Percentiles rank a stretch among this genome's conserved stretches.
These are phyloP conservation scores for Rotaria socialis DNA, from an alignment of 2,888 invertebrate species.

Conservation along the genomic window DNA sequence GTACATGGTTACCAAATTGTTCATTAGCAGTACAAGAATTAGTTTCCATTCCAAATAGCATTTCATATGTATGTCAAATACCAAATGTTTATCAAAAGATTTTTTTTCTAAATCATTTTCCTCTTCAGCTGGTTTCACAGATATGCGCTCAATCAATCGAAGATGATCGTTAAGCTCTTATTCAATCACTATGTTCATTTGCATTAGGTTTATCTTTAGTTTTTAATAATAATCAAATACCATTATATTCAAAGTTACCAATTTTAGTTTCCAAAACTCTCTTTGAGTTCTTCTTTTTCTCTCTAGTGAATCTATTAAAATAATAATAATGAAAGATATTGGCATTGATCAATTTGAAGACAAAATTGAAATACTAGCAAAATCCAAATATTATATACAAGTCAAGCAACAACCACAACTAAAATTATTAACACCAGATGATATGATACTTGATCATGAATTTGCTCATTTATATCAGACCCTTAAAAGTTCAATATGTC, in stretches of 20 bases:
- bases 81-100: conserved; percentile 40
- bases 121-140: conserved; percentile 44
- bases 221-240: conserved; percentile 42
- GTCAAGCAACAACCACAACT: conserved; percentile 92
- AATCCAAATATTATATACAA: conserved; percentile 82
- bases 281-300: too few relatives aligned
- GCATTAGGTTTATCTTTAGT: conserved; percentile 41
- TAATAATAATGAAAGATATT: conserved; percentile 79
- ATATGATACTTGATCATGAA: conserved; percentile 84
- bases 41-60: conserved; percentile 69
- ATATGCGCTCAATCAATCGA: conserved; percentile 35
- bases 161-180: conserved; percentile 38
- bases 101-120: not conserved
- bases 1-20: conserved; percentile 81
- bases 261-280: conserved; percentile 49
- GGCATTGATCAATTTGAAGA: conserved; percentile 70
- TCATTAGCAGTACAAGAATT: conserved; percentile 76
- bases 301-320: conserved; percentile 69
- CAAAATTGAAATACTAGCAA: conserved; percentile 77
- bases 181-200: conserved; percentile 43
- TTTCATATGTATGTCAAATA: conserved; percentile 70
- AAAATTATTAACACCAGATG: conserved; percentile 70
- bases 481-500: conserved; percentile 54
- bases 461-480: conserved; percentile 83
- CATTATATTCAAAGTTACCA: conserved; percentile 47